phyloP scores from a whole-genome alignment of 2,113 vertebrate species.

The Cercopithecus mona region DNA sequence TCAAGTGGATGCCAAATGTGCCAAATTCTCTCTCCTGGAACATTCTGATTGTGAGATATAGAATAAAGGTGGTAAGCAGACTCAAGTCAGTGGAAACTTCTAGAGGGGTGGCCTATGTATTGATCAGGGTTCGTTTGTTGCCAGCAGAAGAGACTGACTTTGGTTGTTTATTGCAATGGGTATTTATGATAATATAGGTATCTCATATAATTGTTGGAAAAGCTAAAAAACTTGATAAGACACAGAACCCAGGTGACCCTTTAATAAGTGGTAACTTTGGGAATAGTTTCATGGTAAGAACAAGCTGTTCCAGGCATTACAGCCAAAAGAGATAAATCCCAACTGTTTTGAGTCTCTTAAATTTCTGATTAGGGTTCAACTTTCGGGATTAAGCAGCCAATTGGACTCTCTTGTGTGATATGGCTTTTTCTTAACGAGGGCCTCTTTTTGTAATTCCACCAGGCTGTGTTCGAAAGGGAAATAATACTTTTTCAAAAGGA shows the following conservation, averaged over 20 bases:
- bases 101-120: background rate
- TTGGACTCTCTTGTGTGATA: background rate
- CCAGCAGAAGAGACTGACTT: background rate
- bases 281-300: background rate
- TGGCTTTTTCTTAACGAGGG: background rate
- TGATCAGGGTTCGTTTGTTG: background rate
- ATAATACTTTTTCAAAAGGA: background rate
- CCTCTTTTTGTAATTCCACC: background rate
- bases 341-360: background rate
- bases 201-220: background rate
- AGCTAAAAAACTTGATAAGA: background rate
- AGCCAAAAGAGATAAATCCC: background rate
- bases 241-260: background rate
- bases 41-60: background rate
- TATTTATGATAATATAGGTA: background rate
- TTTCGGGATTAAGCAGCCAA: background rate
- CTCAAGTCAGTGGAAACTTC: background rate
- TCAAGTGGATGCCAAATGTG: background rate
- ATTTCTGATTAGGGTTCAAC: background rate
- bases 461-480: background rate
- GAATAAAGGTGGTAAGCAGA: background rate
- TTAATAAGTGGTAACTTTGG: background rate
- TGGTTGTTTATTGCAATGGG: background rate
- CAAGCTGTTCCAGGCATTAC: fast-evolving
- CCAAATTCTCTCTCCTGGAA: background rate